Evolutionary conservation across 1,140 invertebrate species (phyloP), one percentile per base, ranked within the genome.

Genomic region (Conus betulinus): DNA sequence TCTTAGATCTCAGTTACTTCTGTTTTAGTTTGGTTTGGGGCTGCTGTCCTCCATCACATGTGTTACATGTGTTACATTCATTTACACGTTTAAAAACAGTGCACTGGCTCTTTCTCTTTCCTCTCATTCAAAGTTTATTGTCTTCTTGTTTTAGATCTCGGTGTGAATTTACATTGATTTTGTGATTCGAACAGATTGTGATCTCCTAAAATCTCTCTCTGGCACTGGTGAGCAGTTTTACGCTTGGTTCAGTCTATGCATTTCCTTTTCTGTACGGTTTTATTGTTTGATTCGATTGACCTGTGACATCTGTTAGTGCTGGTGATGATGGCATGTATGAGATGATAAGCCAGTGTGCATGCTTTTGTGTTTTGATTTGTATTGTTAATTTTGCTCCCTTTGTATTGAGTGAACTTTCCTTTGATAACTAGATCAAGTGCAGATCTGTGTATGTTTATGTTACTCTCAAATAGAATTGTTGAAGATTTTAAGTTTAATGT

Each of bases 121-220:
- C 39, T 39, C 39, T 39, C 39, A 39, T 39, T 39, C 39, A 39
- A 3, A 1, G 39, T 39, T 78, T 78, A n/a, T 39, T n/a, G n/a
- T n/a, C 13, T 25, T 78, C n/a, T 78, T 78, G 74, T 78, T n/a
- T 78, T 20, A 78, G n/a, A 78, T 63, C 17, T 63, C 5, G 11
- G 74, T 78, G 5, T 78, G 23, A 10, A 20, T n/a, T 39, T 78
- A 25, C 10, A 23, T 25, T 39, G 51, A 79, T 79, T 79, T 27
- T 79, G 78, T 52, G 27, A 39, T 52, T 79, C 25, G 39, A 79
- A 79, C 78, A 79, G 78, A 79, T 52, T 79, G 78, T 52, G 78
- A 79, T 52, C n/a, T 79, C 78, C 78, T 79, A 51, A 79, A 39
- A 51, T 79, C 78, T 79, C 7, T 79, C 51, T 79, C 78, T 79